These are phyloP conservation scores for Amphipyra tragopoginis DNA, from an alignment of 2,888 invertebrate species.

Conservation along the genomic window DNA sequence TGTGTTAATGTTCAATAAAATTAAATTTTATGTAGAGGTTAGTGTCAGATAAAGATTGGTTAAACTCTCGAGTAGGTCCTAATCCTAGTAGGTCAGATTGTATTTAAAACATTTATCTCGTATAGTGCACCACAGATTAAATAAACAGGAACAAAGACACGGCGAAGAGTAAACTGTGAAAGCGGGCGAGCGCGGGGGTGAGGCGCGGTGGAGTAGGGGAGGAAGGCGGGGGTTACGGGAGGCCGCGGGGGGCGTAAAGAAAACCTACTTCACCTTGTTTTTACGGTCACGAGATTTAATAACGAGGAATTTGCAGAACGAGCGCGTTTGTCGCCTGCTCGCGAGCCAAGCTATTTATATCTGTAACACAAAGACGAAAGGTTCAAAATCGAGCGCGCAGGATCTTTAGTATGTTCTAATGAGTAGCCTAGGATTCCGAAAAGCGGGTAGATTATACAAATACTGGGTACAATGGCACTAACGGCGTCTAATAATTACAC, in stretches of 20 bases:
- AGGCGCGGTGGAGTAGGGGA: background rate
- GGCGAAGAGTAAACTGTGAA: conserved; percentile 29
- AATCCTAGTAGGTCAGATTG: background rate
- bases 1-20: too few species aligned
- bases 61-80: background rate
- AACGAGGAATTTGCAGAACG: conserved; percentile 60
- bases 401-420: conserved; percentile 24
- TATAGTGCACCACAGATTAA: conserved; percentile 7
- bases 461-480: conserved; percentile 15
- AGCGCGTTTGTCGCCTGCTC: conserved; percentile 43
- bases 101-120: conserved; percentile 2
- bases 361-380: conserved; percentile 18
- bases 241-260: conserved; percentile 26
- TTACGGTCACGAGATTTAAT: conserved; percentile 63
- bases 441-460: conserved; percentile 23
- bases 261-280: conserved; percentile 62
- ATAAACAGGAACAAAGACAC: conserved; percentile 28
- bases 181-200: conserved; percentile 1
- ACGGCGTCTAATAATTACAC: conserved; percentile 6
- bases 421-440: conserved; percentile 36
- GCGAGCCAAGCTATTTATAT: conserved; percentile 35
- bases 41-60: background rate
- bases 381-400: conserved; percentile 5
- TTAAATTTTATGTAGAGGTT: too few species aligned
- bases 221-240: background rate